Percentiles rank a stretch among this genome's conserved stretches.
Conservation (phyloP, 92 coral and sea anemone species). For the Muricea muricata region DNA sequence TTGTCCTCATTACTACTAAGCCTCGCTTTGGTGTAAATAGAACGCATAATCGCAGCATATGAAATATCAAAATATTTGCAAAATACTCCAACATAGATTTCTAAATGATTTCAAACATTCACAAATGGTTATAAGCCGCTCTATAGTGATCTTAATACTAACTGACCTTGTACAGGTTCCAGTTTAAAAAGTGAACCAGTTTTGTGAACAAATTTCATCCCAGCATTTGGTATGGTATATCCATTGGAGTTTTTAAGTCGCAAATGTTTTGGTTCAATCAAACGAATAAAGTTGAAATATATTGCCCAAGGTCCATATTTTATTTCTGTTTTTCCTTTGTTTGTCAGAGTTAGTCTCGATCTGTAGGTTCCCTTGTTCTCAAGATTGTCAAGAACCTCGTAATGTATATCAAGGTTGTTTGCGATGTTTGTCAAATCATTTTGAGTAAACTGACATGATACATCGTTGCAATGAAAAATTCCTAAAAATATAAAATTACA, state of each 20-base stretch:
- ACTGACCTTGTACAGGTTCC: conserved; percentile 70
- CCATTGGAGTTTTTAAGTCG: conserved; percentile 77
- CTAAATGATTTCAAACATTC: too few relatives aligned
- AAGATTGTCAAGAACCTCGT: conserved; percentile 87
- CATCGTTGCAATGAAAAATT: neutral
- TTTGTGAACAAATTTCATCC: conserved; percentile 76
- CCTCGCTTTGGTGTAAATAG: too few relatives aligned
- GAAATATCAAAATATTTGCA: too few relatives aligned
- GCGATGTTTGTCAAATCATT: conserved; percentile 82
- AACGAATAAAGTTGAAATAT: conserved; percentile 88
- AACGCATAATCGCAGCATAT: too few relatives aligned
- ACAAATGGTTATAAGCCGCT: too few relatives aligned
- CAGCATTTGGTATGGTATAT: conserved; percentile 76
- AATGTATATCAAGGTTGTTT: conserved; percentile 78
- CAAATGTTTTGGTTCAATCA: conserved; percentile 84
- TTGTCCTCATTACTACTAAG: too few relatives aligned
- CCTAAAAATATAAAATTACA: neutral
- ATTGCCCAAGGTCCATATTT: conserved; percentile 83
- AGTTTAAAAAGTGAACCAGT: conserved; percentile 92
- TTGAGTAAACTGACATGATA: conserved; percentile 58
- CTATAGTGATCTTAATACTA: too few relatives aligned
- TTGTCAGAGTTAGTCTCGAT: conserved; percentile 77
- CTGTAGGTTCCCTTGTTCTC: conserved; percentile 82
- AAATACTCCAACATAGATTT: too few relatives aligned
- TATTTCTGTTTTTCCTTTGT: conserved; percentile 75